A percentile compares a stretch with the other conserved stretches of the same genome.
phyloP scores from a whole-genome alignment of 2,113 vertebrate species.

The Psephotus haematonotus region DNA sequence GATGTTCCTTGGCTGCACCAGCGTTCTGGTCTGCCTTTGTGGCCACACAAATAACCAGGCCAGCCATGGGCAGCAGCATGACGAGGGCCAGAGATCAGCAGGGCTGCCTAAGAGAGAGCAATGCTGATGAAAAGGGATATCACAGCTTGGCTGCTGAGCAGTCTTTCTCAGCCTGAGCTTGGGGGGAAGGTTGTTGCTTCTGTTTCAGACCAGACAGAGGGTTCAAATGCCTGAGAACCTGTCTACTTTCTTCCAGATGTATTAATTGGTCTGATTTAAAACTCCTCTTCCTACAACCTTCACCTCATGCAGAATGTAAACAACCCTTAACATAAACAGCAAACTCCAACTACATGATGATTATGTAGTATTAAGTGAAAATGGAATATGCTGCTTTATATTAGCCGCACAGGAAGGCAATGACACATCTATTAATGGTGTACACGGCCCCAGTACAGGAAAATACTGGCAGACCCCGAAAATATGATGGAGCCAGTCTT shows the following conservation, averaged over 20 bases:
- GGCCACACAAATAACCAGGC: neutral
- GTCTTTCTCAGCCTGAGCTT: neutral
- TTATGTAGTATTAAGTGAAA: neutral
- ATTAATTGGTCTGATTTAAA: neutral
- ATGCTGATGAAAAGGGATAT: neutral
- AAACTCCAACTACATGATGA: neutral
- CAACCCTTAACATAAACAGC: neutral
- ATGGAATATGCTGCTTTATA: neutral
- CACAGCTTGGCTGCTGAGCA: neutral
- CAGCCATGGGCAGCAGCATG: rapidly evolving
- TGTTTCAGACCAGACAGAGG: neutral
- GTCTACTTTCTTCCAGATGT: neutral
- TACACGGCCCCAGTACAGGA: neutral
- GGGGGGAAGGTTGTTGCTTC: neutral
- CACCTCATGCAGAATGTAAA: neutral
- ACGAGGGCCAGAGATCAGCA: neutral
- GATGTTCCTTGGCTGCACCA: neutral
- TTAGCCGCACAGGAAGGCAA: neutral
- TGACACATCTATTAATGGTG: neutral
- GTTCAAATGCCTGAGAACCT: neutral
- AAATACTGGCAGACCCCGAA: neutral
- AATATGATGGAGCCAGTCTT: neutral
- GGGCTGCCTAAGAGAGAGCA: neutral
- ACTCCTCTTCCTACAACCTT: neutral
- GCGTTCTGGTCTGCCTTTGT: neutral